phyloP scores from a whole-genome alignment of 2,797 vertebrate species.

The Syngnathus rostellatus region DNA sequence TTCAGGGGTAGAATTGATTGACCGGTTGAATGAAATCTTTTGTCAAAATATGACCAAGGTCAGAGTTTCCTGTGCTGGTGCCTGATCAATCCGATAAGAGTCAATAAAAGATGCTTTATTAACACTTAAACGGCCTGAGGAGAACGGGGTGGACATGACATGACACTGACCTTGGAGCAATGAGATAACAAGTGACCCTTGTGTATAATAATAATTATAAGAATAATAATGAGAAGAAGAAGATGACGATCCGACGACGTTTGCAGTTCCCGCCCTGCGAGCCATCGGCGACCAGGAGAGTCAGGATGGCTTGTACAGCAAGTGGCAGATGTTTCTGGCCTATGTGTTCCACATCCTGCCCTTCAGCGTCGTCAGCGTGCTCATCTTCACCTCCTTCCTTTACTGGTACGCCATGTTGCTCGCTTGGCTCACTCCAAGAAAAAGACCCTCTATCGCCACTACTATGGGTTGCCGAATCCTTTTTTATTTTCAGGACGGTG shows the following conservation, averaged over 20 bases:
- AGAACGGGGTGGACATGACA: neutral
- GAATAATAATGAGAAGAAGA: neutral
- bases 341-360: conserved; percentile 87
- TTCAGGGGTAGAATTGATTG: no score
- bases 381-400: conserved; percentile 78
- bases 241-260: neutral
- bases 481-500: conserved; percentile 67
- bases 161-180: conserved; percentile 35
- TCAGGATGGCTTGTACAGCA: conserved; percentile 88
- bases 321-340: conserved; percentile 93
- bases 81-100: conserved; percentile 26
- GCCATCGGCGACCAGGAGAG: conserved; percentile 90
- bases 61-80: neutral
- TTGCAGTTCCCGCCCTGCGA: conserved; percentile 79
- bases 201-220: no score
- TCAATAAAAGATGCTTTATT: conserved; percentile 8
- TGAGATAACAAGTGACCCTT: conserved; percentile 10
- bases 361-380: conserved; percentile 80
- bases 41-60: no score
- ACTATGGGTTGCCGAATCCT: neutral
- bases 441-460: neutral
- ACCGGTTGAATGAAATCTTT: no score
- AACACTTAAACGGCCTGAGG: conserved; percentile 19
- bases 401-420: conserved; percentile 76
- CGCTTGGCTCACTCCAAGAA: neutral